Conservation (phyloP, 2,113 vertebrate genomes). For the Ifrita kowaldi region DNA sequence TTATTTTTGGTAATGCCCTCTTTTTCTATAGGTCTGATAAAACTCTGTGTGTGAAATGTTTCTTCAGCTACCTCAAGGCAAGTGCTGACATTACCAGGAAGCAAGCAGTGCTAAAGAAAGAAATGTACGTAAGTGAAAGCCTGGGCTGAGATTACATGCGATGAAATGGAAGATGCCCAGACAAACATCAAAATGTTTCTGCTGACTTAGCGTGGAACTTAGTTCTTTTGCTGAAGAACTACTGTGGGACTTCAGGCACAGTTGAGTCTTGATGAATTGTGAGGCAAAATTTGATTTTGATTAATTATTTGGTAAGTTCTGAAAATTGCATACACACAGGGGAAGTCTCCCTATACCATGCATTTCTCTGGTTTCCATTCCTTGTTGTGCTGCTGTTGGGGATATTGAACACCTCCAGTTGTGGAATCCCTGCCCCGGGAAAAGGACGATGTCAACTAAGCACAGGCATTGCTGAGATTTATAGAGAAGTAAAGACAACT, state of each 20-base stretch:
- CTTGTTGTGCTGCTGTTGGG: neutral
- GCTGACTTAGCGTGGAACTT: neutral
- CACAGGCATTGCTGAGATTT: neutral
- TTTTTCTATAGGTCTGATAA: neutral
- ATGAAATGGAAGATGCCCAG: neutral
- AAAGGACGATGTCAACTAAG: neutral
- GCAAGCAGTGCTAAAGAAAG: neutral
- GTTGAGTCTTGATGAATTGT: neutral
- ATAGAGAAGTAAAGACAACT: slow-evolving; percentile 3
- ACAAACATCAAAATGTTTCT: neutral
- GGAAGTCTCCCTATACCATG: neutral
- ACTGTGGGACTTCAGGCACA: neutral
- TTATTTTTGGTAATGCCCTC: neutral
- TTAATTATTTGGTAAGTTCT: neutral
- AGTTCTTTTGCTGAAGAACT: neutral
- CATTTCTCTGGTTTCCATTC: neutral
- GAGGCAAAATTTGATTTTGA: neutral
- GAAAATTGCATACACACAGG: neutral
- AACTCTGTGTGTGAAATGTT: neutral
- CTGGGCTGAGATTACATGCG: neutral
- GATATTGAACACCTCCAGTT: slow-evolving; percentile 26
- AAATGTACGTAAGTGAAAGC: neutral
- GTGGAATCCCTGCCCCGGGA: neutral
- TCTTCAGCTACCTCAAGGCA: neutral
- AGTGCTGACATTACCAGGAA: neutral